Evolutionary conservation across 1,140 invertebrate genomes (phyloP).

Genomic region (Anastatus disparis): DNA sequence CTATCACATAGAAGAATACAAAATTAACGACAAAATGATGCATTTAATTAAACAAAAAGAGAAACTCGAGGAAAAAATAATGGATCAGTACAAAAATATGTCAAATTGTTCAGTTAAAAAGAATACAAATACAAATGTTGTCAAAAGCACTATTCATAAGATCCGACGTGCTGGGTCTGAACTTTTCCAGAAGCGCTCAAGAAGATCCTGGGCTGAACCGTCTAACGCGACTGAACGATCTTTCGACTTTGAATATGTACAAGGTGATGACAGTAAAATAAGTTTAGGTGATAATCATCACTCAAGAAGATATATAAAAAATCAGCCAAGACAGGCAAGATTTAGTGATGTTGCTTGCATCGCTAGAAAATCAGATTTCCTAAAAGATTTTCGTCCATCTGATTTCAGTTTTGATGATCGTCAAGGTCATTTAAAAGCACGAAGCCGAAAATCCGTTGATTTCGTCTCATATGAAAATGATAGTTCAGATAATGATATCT

Average conservation of each 20-base stretch:
- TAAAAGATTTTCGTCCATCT: neutral
- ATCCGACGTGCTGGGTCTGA: conserved; percentile 8
- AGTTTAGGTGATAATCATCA: neutral
- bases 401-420: neutral
- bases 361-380: conserved; percentile 15
- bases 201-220: neutral
- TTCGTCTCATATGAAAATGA: no score
- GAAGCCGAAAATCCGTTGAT: neutral
- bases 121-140: neutral
- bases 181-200: neutral
- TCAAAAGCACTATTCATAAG: conserved; percentile 13
- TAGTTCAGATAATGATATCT: no score
- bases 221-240: neutral
- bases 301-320: no score
- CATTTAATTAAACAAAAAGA: conserved; percentile 20
- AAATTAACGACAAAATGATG: conserved; percentile 3
- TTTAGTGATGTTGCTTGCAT: neutral
- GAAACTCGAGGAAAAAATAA: conserved; percentile 35
- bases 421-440: neutral
- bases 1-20: conserved; percentile 25
- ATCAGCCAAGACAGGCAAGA: neutral
- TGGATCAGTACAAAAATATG: conserved; percentile 14
- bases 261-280: neutral
- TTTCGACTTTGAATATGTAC: conserved; percentile 10
- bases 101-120: neutral